phyloP scores from a whole-genome alignment of 1,140 invertebrate genomes.

The Drosophila subpulchrella region DNA sequence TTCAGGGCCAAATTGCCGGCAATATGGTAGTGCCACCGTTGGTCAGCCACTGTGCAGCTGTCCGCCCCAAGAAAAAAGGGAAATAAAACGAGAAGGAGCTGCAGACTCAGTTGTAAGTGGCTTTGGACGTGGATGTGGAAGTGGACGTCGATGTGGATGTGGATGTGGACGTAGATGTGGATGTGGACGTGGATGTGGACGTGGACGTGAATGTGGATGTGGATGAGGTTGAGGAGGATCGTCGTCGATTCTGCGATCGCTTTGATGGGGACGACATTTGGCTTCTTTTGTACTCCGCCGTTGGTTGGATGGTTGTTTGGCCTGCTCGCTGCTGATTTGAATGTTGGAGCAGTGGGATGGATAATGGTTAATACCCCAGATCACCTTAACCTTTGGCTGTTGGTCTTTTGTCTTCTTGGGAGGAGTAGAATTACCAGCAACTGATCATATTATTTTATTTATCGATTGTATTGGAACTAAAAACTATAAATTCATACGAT shows the following conservation, averaged over 20 bases:
- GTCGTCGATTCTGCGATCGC: constrained; percentile 25
- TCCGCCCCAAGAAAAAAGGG: constrained; percentile 48
- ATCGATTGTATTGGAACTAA: background rate
- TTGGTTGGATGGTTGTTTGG: constrained; percentile 6
- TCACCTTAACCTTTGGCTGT: constrained; percentile 36
- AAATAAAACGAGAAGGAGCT: constrained; percentile 22
- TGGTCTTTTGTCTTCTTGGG: background rate
- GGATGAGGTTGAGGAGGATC: constrained; percentile 2
- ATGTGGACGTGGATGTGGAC: background rate
- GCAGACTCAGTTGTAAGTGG: constrained; percentile 24
- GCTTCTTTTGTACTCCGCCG: constrained; percentile 41
- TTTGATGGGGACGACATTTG: constrained; percentile 52
- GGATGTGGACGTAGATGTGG: background rate
- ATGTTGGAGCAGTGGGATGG: constrained; percentile 41
- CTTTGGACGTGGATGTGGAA: constrained; percentile 1
- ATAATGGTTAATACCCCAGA: constrained; percentile 39
- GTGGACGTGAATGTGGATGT: background rate
- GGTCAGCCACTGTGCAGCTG: constrained; percentile 69
- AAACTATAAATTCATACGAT: background rate
- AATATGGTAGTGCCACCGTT: constrained; percentile 64
- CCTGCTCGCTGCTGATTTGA: constrained; percentile 37
- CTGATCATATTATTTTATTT: background rate
- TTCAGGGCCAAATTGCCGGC: constrained; percentile 68
- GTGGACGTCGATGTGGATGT: background rate
- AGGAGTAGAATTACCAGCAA: constrained; percentile 6